phyloP scores from a whole-genome alignment of 2,888 invertebrate species.

The Agrypnus murinus region DNA sequence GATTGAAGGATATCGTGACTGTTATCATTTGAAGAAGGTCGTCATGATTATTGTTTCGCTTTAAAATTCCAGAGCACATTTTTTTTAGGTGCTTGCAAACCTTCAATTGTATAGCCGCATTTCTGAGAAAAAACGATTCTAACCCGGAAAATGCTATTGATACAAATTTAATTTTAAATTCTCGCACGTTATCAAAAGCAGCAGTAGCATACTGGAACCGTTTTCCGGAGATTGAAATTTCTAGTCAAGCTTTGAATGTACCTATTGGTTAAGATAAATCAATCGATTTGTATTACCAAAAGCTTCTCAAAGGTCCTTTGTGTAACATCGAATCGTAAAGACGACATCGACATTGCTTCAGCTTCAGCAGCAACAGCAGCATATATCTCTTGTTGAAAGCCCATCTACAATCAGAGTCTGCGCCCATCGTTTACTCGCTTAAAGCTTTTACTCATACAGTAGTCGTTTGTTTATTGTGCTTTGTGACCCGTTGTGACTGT shows the following conservation, averaged over 20 bases:
- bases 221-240: conserved; percentile 32
- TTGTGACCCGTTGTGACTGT: conserved; percentile 45
- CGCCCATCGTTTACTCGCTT: conserved; percentile 30
- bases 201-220: not conserved
- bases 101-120: too few relatives aligned
- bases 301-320: conserved; percentile 21
- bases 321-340: conserved; percentile 6
- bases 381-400: conserved; percentile 12
- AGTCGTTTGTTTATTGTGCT: conserved; percentile 50
- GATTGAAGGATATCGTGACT: too few relatives aligned
- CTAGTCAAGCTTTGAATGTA: conserved; percentile 23
- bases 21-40: too few relatives aligned
- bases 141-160: not conserved
- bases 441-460: conserved; percentile 37
- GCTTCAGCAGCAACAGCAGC: not conserved
- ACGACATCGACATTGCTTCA: too few relatives aligned
- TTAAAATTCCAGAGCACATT: too few relatives aligned
- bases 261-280: conserved; percentile 29
- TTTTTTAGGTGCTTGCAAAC: too few relatives aligned
- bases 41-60: too few relatives aligned
- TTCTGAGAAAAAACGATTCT: too few relatives aligned
- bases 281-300: conserved; percentile 23
- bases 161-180: not conserved
- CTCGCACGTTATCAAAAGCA: not conserved
- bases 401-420: conserved; percentile 37